These are phyloP conservation scores for Psittacula echo DNA, from an alignment of 2,797 vertebrate genomes.

Conservation along the genomic window DNA sequence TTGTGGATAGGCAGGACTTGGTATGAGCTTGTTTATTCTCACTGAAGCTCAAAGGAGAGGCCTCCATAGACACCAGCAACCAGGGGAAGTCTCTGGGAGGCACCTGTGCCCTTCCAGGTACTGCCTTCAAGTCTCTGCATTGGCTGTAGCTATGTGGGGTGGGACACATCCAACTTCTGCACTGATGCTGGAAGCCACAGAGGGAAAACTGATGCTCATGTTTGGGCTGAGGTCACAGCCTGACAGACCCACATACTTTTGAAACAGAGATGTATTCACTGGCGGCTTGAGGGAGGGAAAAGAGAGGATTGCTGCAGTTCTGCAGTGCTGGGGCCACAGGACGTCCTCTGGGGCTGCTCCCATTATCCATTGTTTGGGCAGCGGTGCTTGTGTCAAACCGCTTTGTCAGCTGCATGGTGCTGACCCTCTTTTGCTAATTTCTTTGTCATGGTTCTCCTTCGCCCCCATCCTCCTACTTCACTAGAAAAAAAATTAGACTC, in stretches of 20 bases:
- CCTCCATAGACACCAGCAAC: not conserved
- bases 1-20: not conserved
- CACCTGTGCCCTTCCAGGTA: not conserved
- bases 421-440: not conserved
- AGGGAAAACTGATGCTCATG: not conserved
- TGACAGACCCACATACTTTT: not conserved
- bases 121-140: not conserved
- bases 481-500: not conserved
- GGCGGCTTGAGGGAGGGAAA: not conserved
- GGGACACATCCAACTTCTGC: fast-evolving
- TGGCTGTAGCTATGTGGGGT: fast-evolving
- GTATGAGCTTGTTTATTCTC: not conserved
- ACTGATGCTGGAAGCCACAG: not conserved
- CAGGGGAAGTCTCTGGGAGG: not conserved
- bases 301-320: not conserved
- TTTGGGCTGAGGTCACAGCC: not conserved
- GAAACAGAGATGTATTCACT: not conserved
- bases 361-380: not conserved
- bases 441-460: not conserved
- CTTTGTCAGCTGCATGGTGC: not conserved
- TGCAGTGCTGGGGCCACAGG: fast-evolving
- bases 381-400: fast-evolving
- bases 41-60: not conserved
- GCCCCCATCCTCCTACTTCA: fast-evolving
- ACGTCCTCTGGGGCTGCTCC: not conserved